Evolutionary conservation across 2,888 invertebrate species (phyloP).

Genomic region (Smittia aterrima): DNA sequence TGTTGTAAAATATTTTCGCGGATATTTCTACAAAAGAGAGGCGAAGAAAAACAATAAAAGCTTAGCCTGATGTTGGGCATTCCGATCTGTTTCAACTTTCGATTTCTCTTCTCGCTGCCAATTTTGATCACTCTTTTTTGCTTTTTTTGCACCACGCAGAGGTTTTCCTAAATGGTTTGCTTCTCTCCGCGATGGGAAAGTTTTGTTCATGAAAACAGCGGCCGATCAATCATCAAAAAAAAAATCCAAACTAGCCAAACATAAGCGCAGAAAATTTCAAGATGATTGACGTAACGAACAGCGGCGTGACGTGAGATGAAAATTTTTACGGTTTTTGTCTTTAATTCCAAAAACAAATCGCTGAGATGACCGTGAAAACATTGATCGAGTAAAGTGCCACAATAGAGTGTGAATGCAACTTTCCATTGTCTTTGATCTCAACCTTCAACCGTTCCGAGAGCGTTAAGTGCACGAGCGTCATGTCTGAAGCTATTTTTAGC

Average conservation of each 20-base stretch:
- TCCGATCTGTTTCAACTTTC: conserved; percentile 34
- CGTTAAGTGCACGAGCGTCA: background rate
- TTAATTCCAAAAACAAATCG: background rate
- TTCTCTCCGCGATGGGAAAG: conserved; percentile 10
- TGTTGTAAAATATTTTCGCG: background rate
- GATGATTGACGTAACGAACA: conserved; percentile 20
- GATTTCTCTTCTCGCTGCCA: conserved; percentile 36
- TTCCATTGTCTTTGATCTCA: background rate
- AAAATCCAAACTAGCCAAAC: background rate
- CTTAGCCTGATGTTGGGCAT: conserved; percentile 19
- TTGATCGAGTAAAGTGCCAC: background rate
- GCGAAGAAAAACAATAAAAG: conserved; percentile 28
- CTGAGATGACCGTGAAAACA: conserved; percentile 6
- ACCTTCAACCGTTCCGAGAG: background rate
- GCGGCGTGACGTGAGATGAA: conserved; percentile 1
- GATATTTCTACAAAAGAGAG: background rate
- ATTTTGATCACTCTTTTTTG: conserved; percentile 32
- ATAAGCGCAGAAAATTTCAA: background rate
- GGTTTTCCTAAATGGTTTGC: conserved; percentile 15
- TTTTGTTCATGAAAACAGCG: conserved; percentile 5
- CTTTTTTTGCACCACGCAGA: conserved; percentile 23
- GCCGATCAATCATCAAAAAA: conserved; percentile 28
- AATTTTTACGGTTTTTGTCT: background rate
- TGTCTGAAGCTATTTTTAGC: background rate
- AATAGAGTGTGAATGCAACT: too few species aligned